Evolutionary conservation across 2,797 vertebrate species (phyloP).

Genomic region (Mionectes olivaceus): DNA sequence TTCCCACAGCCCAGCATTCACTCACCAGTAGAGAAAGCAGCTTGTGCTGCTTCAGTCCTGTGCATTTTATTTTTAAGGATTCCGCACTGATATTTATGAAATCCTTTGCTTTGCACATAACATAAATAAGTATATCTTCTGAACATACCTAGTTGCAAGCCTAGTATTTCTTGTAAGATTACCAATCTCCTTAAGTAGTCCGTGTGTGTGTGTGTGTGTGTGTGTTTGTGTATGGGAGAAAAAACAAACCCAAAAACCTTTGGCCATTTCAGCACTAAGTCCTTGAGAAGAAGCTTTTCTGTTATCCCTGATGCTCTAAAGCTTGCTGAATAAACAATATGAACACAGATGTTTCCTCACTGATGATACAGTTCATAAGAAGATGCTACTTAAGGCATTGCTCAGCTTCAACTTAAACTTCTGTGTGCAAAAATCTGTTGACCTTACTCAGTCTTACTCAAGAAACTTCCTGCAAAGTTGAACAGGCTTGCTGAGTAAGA

Average conservation of each 20-base stretch:
- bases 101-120: neutral
- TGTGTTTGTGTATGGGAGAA: neutral
- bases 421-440: neutral
- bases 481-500: neutral
- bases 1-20: neutral
- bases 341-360: conserved; percentile 59
- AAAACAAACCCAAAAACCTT: neutral
- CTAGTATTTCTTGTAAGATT: neutral
- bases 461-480: neutral
- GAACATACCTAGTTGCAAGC: neutral
- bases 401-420: conserved; percentile 14
- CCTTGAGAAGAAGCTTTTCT: conserved; percentile 42
- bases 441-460: neutral
- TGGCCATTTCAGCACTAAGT: neutral
- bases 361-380: conserved; percentile 24
- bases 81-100: neutral
- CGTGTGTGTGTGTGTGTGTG: neutral
- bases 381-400: neutral
- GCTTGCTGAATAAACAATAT: conserved; percentile 57
- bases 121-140: neutral
- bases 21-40: neutral
- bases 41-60: neutral
- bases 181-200: neutral
- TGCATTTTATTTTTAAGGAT: neutral
- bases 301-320: conserved; percentile 30